These are phyloP conservation scores for Caranx ignobilis DNA, from an alignment of 2,113 vertebrate genomes.

Conservation along the genomic window DNA sequence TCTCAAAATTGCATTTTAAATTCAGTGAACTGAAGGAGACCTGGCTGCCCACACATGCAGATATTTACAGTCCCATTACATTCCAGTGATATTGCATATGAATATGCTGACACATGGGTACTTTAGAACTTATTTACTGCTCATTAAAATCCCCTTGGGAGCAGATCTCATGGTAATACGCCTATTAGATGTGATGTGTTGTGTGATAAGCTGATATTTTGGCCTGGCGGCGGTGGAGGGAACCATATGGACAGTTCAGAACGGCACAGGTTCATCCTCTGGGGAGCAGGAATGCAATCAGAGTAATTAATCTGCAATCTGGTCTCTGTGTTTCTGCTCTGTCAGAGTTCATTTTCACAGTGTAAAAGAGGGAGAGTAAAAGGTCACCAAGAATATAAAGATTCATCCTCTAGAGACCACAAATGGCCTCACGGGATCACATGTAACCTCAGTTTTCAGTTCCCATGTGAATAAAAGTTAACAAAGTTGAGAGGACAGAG, in stretches of 20 bases:
- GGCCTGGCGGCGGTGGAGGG: not conserved
- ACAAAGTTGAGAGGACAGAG: not conserved
- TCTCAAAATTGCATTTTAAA: conserved; percentile 27
- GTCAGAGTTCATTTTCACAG: not conserved
- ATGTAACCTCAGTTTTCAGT: too few relatives aligned
- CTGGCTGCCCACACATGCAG: not conserved
- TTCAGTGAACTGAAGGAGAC: conserved; percentile 15
- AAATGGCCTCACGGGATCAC: not conserved
- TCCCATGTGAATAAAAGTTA: not conserved
- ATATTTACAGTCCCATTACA: conserved; percentile 3
- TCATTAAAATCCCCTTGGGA: conserved; percentile 13
- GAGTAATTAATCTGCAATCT: not conserved
- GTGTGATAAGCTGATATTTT: not conserved
- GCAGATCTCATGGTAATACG: conserved; percentile 22
- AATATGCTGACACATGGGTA: not conserved
- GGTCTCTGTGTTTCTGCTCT: not conserved
- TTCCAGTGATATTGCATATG: conserved; percentile 3
- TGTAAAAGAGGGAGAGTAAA: not conserved
- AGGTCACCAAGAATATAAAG: not conserved
- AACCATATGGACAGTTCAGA: not conserved
- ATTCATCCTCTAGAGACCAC: not conserved
- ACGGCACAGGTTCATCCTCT: not conserved
- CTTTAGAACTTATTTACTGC: conserved; percentile 13
- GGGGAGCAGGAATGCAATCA: not conserved
- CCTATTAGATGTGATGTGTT: not conserved